Evolutionary conservation across 2,797 vertebrate species (phyloP).

Genomic region (Smutsia temminckii): DNA sequence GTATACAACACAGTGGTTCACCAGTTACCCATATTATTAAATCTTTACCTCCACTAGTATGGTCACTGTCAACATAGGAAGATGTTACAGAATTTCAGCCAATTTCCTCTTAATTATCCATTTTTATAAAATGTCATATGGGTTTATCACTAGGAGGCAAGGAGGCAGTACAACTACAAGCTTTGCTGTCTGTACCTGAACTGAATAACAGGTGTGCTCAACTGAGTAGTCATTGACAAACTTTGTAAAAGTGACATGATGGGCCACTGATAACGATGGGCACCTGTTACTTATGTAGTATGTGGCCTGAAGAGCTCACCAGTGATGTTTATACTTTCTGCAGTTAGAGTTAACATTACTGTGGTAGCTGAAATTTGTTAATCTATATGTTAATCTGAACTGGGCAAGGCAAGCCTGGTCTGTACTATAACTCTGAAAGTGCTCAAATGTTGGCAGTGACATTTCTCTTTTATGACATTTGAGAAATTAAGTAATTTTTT

Average conservation of each 20-base stretch:
- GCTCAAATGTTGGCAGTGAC: not conserved
- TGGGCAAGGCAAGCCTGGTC: not conserved
- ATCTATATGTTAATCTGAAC: not conserved
- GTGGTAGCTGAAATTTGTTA: not conserved
- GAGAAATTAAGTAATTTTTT: not conserved
- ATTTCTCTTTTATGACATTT: not conserved
- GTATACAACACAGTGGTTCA: too few relatives aligned
- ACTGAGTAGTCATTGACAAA: not conserved
- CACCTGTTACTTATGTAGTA: not conserved
- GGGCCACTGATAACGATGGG: not conserved
- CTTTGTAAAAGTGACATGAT: not conserved
- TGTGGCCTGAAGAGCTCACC: not conserved
- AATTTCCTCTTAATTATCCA: not conserved
- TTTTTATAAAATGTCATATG: not conserved
- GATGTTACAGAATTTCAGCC: not conserved
- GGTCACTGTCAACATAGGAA: too few relatives aligned
- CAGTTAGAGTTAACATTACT: not conserved
- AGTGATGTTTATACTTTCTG: not conserved
- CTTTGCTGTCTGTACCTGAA: not conserved
- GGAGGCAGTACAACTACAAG: not conserved
- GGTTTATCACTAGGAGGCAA: not conserved
- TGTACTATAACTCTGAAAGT: not conserved
- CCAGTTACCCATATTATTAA: too few relatives aligned
- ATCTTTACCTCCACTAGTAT: too few relatives aligned
- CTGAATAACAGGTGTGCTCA: not conserved